Conservation (phyloP, 2,113 vertebrate species). For the Petrocephalus zakoni region DNA sequence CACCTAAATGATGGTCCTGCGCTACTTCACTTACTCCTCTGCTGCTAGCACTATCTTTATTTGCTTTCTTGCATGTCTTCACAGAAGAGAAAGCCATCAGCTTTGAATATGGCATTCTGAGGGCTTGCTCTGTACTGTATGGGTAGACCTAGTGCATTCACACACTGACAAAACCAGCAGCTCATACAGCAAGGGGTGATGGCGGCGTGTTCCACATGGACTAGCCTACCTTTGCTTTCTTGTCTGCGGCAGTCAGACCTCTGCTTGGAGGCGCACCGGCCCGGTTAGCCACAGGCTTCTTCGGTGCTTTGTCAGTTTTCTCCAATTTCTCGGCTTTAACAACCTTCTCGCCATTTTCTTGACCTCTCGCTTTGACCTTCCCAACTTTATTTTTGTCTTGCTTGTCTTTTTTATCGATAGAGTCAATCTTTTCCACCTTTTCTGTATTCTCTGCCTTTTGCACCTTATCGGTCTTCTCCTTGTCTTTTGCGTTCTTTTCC, state of each 20-base stretch:
- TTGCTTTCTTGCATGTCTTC: background rate
- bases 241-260: constrained; percentile 72
- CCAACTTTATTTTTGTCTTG: constrained; percentile 40
- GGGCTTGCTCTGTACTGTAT: too few relatives aligned
- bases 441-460: background rate
- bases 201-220: background rate
- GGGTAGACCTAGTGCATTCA: background rate
- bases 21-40: background rate
- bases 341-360: background rate
- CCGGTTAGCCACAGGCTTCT: constrained; percentile 59
- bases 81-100: background rate
- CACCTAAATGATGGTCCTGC: background rate
- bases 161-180: background rate
- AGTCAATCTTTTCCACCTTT: background rate
- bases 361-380: constrained; percentile 42
- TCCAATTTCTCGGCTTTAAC: constrained; percentile 50
- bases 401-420: constrained; percentile 40
- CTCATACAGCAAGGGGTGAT: background rate
- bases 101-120: background rate
- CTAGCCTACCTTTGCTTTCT: constrained; percentile 78
- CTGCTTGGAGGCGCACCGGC: constrained; percentile 68
- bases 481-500: constrained; percentile 4
- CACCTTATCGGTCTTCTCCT: background rate
- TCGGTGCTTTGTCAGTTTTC: constrained; percentile 51
- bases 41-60: background rate